Evolutionary conservation across 2,113 vertebrate species (phyloP).

Genomic region (Empidonax traillii): DNA sequence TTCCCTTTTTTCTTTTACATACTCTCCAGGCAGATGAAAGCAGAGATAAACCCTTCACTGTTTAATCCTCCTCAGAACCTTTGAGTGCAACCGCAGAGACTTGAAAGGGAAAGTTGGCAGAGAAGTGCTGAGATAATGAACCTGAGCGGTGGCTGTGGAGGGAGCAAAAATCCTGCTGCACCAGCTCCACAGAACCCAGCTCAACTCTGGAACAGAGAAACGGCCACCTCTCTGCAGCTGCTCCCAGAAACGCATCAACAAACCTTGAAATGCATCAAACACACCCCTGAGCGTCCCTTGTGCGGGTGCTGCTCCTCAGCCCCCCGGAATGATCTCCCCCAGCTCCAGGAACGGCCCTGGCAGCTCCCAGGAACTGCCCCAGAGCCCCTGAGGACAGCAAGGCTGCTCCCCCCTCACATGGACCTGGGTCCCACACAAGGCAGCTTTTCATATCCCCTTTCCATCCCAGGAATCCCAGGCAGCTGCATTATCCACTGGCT

Average conservation of each 20-base stretch:
- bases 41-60: background rate
- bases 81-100: background rate
- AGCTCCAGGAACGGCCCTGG: background rate
- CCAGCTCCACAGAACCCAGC: background rate
- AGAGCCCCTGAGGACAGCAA: fast-evolving
- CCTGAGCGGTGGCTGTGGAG: background rate
- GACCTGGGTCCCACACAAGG: background rate
- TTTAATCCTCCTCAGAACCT: background rate
- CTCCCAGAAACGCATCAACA: background rate
- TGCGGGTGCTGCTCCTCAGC: background rate
- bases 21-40: background rate
- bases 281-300: fast-evolving
- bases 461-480: background rate
- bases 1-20: background rate
- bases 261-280: background rate
- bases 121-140: background rate
- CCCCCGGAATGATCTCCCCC: background rate
- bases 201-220: background rate
- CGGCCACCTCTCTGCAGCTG: background rate
- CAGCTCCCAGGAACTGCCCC: background rate
- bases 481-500: background rate
- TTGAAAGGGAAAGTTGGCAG: background rate
- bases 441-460: background rate
- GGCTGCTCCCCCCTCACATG: background rate
- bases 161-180: background rate